Conservation (phyloP, 2,797 vertebrate genomes). For the Tarsius wallacei region DNA sequence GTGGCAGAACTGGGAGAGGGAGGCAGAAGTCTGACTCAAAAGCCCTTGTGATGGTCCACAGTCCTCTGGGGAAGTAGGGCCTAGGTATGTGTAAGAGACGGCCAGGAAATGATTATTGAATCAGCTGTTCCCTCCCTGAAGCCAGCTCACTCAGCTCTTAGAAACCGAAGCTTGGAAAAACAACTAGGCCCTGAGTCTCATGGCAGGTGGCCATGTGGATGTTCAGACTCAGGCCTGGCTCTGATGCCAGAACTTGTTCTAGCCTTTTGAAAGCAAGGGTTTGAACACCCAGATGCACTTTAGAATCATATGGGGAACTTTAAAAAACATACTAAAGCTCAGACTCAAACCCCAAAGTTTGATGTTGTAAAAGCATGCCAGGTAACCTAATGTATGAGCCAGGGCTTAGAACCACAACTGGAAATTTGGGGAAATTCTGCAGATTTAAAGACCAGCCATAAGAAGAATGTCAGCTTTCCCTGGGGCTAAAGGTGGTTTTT, state of each 20-base stretch:
- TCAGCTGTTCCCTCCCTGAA: background rate
- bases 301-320: background rate
- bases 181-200: background rate
- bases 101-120: rapidly evolving
- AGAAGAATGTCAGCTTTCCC: background rate
- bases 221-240: background rate
- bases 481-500: background rate
- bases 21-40: background rate
- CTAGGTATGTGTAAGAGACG: rapidly evolving
- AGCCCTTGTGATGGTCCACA: background rate
- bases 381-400: no score
- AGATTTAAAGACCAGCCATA: background rate
- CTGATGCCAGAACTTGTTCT: background rate
- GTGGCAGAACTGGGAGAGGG: rapidly evolving
- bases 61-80: rapidly evolving
- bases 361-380: rapidly evolving
- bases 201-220: rapidly evolving
- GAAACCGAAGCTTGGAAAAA: background rate
- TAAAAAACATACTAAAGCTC: background rate
- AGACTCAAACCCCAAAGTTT: background rate
- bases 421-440: background rate
- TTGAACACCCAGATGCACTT: background rate
- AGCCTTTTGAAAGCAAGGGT: background rate
- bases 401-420: background rate
- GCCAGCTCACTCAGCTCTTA: background rate